Conservation (phyloP, 2,888 invertebrate genomes). For the Cosmia pyralina region DNA sequence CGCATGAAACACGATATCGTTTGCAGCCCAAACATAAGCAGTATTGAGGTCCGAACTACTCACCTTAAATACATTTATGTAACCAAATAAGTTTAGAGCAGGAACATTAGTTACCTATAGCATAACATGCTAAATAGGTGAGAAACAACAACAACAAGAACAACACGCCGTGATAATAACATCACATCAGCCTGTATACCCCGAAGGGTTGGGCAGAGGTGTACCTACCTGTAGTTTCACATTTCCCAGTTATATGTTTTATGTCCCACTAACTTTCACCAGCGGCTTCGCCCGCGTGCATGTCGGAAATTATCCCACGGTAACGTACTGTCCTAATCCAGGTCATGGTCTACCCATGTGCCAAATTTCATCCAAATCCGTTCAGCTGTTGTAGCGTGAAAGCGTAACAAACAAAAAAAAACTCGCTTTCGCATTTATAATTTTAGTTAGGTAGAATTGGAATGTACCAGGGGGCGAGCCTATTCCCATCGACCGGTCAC, state of each 20-base stretch:
- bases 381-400: too few relatives aligned
- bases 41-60: slow-evolving; percentile 73
- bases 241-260: neutral
- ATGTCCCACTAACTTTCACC: neutral
- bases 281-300: neutral
- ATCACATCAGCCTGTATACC: neutral
- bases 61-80: slow-evolving; percentile 74
- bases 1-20: slow-evolving; percentile 80
- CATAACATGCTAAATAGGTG: neutral
- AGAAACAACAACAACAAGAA: too few relatives aligned
- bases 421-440: too few relatives aligned
- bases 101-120: neutral
- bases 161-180: too few relatives aligned
- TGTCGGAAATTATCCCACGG: too few relatives aligned
- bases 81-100: neutral
- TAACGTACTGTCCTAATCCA: too few relatives aligned
- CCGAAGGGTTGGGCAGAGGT: neutral
- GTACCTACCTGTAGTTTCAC: neutral
- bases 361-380: too few relatives aligned
- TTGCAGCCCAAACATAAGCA: slow-evolving; percentile 80
- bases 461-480: too few relatives aligned
- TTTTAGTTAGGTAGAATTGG: too few relatives aligned
- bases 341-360: too few relatives aligned
- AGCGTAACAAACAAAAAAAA: too few relatives aligned
- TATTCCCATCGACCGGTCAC: neutral